Evolutionary conservation across 2,888 invertebrate species (phyloP), one percentile per base, ranked within the genome.

Genomic region (Nomada fabriciana): DNA sequence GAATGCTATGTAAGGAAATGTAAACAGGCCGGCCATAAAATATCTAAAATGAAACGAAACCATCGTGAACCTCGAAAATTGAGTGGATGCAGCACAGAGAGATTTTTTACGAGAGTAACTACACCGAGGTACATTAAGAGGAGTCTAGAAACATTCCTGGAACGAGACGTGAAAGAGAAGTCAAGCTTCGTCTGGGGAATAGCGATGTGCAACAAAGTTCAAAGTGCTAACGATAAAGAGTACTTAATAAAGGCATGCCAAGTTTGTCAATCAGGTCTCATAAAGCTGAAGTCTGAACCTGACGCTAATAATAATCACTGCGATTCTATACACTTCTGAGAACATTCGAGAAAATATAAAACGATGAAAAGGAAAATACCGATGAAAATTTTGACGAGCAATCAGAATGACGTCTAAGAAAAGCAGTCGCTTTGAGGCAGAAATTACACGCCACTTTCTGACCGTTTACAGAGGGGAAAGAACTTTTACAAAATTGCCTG

Each of bases 191-290:
- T 5, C 10, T 2, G 36, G n/a, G 23, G 47, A 53, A 67, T 60
- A 53, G 68, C 65, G 36, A 70, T 47, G 29, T n/a, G n/a, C 42
- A 53, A n/a, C 63, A 36, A 36, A 60, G 64, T 71, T 77, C 42
- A 65, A 53, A 77, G 71, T 68, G 68, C 47, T 55, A 43, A 11
- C 50, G 55, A 43, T 63, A 60, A 52, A 59, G 42, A 43, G 42
- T 64, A 77, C 80, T 86, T 88, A 89, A 89, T 86, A 86, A 84
- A 87, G 84, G 85, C 78, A 84, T 84, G 88, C 87, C 88, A 88
- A 89, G 36, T 83, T 86, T 86, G 80, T 82, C 76, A 52, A 52
- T n/a, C 18, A 52, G 52, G 52, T 7, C 15, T 52, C 18, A n/a
- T n/a, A n/a, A 52, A 52, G 15, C 18, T n/a, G n/a, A 52, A 52